Evolutionary conservation across 2,888 invertebrate genomes (phyloP).

Genomic region (Chymomyza caudatula): DNA sequence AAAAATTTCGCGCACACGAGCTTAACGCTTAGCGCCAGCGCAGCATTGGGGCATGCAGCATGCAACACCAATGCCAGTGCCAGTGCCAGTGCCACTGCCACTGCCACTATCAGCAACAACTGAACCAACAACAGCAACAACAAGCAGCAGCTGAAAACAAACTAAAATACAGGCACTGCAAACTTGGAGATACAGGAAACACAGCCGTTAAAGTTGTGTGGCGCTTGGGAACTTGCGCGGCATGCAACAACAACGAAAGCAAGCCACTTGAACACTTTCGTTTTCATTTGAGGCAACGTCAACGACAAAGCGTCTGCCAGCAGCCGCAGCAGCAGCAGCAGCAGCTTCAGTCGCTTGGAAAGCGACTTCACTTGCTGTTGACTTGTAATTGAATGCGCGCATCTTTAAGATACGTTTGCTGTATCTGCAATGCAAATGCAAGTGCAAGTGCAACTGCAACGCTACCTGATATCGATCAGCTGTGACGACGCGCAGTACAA

Average conservation of each 20-base stretch:
- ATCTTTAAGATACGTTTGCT: conserved; percentile 53
- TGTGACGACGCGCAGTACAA: conserved; percentile 30
- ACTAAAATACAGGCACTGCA: conserved; percentile 26
- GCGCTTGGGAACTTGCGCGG: conserved; percentile 48
- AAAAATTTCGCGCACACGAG: conserved; percentile 43
- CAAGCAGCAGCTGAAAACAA: conserved; percentile 25
- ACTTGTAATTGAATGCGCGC: conserved; percentile 64
- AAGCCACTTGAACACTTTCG: conserved; percentile 73
- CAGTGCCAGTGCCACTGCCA: conserved; percentile 43
- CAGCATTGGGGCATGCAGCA: conserved; percentile 47
- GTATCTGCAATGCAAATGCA: conserved; percentile 8
- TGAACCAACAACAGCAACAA: conserved; percentile 14
- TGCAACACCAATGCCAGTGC: conserved; percentile 46
- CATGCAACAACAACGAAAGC: conserved; percentile 12
- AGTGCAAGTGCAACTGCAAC: conserved; percentile 22
- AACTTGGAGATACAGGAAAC: conserved; percentile 69
- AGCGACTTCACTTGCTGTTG: conserved; percentile 40
- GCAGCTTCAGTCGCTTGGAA: conserved; percentile 55
- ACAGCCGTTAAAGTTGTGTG: conserved; percentile 26
- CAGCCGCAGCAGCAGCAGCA: not conserved
- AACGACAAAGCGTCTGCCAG: not conserved
- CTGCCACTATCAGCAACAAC: conserved; percentile 34
- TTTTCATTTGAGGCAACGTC: conserved; percentile 70
- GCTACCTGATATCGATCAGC: conserved; percentile 62
- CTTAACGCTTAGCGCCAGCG: conserved; percentile 19